Evolutionary conservation across 1,140 invertebrate species (phyloP).

Genomic region (Bombus waltoni): DNA sequence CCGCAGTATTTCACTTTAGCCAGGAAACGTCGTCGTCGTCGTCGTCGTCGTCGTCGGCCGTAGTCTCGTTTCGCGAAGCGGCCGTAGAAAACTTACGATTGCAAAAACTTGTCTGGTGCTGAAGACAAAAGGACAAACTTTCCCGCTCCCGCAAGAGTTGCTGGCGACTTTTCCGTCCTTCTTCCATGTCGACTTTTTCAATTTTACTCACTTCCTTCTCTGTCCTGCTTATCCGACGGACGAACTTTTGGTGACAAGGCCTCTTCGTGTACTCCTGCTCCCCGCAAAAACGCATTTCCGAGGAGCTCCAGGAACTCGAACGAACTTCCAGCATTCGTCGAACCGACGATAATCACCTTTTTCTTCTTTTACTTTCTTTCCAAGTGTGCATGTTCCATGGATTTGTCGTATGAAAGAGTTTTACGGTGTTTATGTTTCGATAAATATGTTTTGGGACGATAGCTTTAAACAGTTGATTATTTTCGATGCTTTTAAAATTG

Average conservation of each 20-base stretch:
- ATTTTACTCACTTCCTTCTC: conserved; percentile 11
- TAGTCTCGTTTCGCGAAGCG: conserved; percentile 49
- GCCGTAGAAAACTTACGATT: conserved; percentile 59
- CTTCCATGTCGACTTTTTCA: conserved; percentile 40
- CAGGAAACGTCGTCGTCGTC: conserved; percentile 40
- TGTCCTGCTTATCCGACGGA: not conserved
- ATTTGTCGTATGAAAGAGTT: not conserved
- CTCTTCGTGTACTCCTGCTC: conserved; percentile 10
- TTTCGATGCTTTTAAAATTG: too few species aligned
- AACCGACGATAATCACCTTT: conserved; percentile 43
- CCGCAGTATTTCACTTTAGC: conserved; percentile 41
- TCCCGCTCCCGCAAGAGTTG: conserved; percentile 61
- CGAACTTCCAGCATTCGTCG: conserved; percentile 37
- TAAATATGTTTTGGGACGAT: not conserved
- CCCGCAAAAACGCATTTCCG: conserved; percentile 57
- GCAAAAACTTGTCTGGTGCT: conserved; percentile 65
- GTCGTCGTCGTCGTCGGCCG: not conserved
- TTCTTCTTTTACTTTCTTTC: not conserved
- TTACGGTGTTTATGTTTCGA: not conserved
- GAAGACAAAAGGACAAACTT: conserved; percentile 64
- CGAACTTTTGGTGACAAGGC: conserved; percentile 51
- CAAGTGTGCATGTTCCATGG: not conserved
- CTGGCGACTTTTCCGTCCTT: conserved; percentile 65
- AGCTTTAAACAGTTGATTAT: not conserved
- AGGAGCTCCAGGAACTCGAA: conserved; percentile 29